These are phyloP conservation scores for Microctonus brassicae DNA, from an alignment of 2,888 invertebrate species.

Conservation along the genomic window DNA sequence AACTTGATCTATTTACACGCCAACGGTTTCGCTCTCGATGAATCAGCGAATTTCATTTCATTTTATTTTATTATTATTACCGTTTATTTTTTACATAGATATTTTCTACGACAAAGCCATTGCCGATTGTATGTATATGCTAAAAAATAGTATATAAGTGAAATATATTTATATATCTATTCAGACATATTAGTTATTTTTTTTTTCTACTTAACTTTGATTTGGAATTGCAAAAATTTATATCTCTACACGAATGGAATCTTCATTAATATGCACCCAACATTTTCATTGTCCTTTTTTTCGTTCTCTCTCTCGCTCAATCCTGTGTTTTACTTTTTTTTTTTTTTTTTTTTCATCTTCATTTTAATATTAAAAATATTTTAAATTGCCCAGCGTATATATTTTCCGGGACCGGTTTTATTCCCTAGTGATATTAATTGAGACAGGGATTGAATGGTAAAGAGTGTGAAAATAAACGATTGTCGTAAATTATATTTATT, in stretches of 20 bases:
- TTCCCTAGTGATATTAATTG: background rate
- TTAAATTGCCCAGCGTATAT: background rate
- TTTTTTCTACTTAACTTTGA: background rate
- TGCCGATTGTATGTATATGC: background rate
- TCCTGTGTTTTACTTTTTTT: background rate
- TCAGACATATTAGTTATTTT: no score
- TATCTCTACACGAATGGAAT: background rate
- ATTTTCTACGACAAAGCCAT: background rate
- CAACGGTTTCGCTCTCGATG: slow-evolving; percentile 22
- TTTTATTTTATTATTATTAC: background rate
- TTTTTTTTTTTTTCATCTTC: background rate
- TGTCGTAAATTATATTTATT: slow-evolving; percentile 45
- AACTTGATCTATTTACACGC: slow-evolving; percentile 31
- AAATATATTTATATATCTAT: background rate
- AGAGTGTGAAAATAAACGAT: slow-evolving; percentile 35
- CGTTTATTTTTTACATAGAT: background rate
- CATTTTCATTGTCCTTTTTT: background rate
- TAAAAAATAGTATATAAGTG: background rate
- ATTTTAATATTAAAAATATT: background rate
- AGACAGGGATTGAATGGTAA: background rate
- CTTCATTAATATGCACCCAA: background rate
- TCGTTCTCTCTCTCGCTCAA: background rate
- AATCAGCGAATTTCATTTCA: slow-evolving; percentile 14
- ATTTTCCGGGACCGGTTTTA: background rate
- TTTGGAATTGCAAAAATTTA: background rate